Evolutionary conservation across 2,797 vertebrate genomes (phyloP), one percentile per base, ranked within the genome.

Genomic region (Zonotrichia albicollis): DNA sequence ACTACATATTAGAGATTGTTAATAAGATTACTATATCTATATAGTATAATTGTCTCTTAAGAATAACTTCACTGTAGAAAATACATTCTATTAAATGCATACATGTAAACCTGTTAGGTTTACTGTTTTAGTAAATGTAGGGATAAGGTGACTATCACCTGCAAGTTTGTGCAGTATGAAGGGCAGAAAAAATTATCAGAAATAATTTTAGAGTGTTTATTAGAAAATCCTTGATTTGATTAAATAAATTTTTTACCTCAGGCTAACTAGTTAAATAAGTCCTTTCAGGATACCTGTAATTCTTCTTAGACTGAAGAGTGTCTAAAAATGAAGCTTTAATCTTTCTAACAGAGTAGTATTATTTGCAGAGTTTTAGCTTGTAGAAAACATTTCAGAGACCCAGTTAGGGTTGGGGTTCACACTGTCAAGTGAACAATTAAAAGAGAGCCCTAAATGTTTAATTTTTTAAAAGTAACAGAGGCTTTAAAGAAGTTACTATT

Each of bases 401-500:
- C 29, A 26, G 16, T 70, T 66, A 70, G 14, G 14, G 6, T 16
- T 45, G 40, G 17, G 43, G 30, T 64, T 68, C 11, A 5, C 9
- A 2, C 45, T 76, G 32, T 55, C 25, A 82, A 16, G 18, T 73
- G 48, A 67, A 11, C 27, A 26, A 23, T 93, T 85, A 70, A 70
- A 65, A 64, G 27, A 54, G 68, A 91, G 4, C 9, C 15, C 46
- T 58, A 48, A 87, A 46, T 22, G 14, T 48, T 92, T 80, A 57
- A 66, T 64, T 94, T 84, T 96, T 93, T 92, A 15, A 76, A 95
- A 38, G 38, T 75, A 92, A 82, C 12, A 61, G 65, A 62, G 46
- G 76, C 40, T 96, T 95, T 93, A 71, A 85, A 95, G 57, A 94
- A 91, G 36, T 36, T 74, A 40, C 34, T 1, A 3, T 21, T 85